Conservation (phyloP, 2,797 vertebrate genomes). For the Poliocrania exsul region DNA sequence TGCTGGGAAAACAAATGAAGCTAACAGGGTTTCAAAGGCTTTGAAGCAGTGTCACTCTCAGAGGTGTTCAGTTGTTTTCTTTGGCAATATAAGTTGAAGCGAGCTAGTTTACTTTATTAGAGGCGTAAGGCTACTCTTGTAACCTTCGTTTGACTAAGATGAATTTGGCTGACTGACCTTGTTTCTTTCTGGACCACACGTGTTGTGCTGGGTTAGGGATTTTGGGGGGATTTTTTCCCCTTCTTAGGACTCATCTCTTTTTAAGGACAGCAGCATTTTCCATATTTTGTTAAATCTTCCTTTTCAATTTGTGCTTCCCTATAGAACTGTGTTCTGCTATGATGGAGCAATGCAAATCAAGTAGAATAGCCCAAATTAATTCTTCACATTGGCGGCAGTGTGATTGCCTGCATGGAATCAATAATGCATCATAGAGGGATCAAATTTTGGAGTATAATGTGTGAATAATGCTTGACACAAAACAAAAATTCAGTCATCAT, state of each 20-base stretch:
- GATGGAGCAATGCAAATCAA: conserved; percentile 57
- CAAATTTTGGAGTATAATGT: conserved; percentile 66
- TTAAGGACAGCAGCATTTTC: not conserved
- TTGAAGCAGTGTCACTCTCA: conserved; percentile 45
- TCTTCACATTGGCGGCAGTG: conserved; percentile 41
- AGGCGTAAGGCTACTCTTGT: conserved; percentile 35
- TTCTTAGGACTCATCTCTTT: not conserved
- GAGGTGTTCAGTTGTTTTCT: conserved; percentile 63
- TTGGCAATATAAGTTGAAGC: conserved; percentile 54
- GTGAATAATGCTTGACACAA: conserved; percentile 62
- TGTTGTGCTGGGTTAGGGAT: not conserved
- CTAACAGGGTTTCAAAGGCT: conserved; percentile 53
- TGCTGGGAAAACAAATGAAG: conserved; percentile 62
- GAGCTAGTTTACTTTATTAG: conserved; percentile 60
- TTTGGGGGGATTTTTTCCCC: not conserved
- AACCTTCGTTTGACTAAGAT: conserved; percentile 52
- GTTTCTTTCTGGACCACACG: conserved; percentile 37
- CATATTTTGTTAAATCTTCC: conserved; percentile 28
- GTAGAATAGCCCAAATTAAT: conserved; percentile 65
- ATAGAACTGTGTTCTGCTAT: conserved; percentile 14
- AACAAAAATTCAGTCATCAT: conserved; percentile 69
- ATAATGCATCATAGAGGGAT: conserved; percentile 59
- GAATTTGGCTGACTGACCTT: conserved; percentile 54
- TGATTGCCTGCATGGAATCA: conserved; percentile 60
- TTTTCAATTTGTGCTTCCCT: conserved; percentile 55